phyloP scores from a whole-genome alignment of 2,888 invertebrate species.

The Petrophora chlorosata region DNA sequence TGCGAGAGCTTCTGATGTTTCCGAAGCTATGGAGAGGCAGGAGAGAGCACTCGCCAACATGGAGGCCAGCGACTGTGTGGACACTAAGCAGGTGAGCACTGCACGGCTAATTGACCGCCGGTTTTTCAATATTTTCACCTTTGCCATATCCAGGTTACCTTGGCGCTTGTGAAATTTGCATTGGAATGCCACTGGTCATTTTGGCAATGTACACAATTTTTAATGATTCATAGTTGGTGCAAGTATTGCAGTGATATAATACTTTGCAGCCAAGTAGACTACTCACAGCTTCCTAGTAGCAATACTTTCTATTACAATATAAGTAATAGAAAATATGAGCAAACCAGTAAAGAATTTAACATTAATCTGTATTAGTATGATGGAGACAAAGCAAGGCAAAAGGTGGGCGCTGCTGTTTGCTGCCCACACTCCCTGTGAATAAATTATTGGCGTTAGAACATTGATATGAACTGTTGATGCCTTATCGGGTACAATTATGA shows the following conservation, averaged over 20 bases:
- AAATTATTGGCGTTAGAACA: conserved; percentile 77
- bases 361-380: conserved; percentile 18
- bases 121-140: conserved; percentile 65
- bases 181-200: conserved; percentile 38
- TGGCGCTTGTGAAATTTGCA: conserved; percentile 47
- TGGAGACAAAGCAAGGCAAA: conserved; percentile 69
- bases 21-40: conserved; percentile 76
- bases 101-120: conserved; percentile 64
- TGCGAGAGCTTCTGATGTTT: conserved; percentile 80
- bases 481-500: conserved; percentile 58
- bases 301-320: background rate
- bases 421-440: conserved; percentile 76
- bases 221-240: conserved; percentile 17
- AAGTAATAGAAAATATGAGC: conserved; percentile 5
- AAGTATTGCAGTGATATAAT: conserved; percentile 3
- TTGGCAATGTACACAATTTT: conserved; percentile 18
- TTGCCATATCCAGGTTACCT: conserved; percentile 50
- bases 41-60: conserved; percentile 83
- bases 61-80: conserved; percentile 85
- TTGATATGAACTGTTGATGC: conserved; percentile 71
- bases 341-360: conserved; percentile 12
- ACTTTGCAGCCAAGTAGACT: background rate
- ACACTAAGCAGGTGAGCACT: conserved; percentile 86
- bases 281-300: background rate
- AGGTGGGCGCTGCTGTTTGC: conserved; percentile 72